These are phyloP conservation scores for Nemurella pictetii DNA, from an alignment of 2,888 invertebrate species.

Conservation along the genomic window DNA sequence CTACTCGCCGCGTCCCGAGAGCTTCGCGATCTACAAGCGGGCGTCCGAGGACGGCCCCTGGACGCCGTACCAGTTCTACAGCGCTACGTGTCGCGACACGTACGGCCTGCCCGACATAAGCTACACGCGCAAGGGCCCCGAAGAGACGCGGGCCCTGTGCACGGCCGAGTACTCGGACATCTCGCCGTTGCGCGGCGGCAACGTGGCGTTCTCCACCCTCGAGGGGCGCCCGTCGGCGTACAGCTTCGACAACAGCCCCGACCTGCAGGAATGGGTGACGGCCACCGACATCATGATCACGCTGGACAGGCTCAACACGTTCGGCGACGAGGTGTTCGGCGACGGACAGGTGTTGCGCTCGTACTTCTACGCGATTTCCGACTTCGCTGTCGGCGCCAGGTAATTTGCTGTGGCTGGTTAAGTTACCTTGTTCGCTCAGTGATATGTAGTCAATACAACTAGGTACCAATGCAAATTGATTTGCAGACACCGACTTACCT, in stretches of 20 bases:
- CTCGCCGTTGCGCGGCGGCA: constrained; percentile 86
- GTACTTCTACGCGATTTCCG: constrained; percentile 89
- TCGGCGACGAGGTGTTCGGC: constrained; percentile 96
- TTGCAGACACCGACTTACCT: no score
- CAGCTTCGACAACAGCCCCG: constrained; percentile 85
- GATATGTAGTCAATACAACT: no score
- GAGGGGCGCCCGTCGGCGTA: constrained; percentile 93
- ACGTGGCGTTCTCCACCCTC: constrained; percentile 91
- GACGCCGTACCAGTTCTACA: constrained; percentile 91
- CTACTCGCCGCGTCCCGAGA: constrained; percentile 94
- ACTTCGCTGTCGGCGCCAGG: constrained; percentile 67
- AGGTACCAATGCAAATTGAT: no score
- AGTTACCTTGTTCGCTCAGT: no score
- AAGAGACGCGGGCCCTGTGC: constrained; percentile 92
- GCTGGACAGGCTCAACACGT: constrained; percentile 92
- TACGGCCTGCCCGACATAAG: constrained; percentile 82
- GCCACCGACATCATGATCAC: constrained; percentile 92
- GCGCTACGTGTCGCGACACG: constrained; percentile 89
- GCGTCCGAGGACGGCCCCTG: constrained; percentile 75
- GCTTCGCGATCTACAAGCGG: constrained; percentile 93
- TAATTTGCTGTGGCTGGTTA: constrained; percentile 45
- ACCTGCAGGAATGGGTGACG: constrained; percentile 95
- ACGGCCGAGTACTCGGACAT: constrained; percentile 98
- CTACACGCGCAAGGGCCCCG: constrained; percentile 70
- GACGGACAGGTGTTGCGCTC: constrained; percentile 89